Conservation (phyloP, 2,113 vertebrate species). For the Brachionichthys hirsutus region DNA sequence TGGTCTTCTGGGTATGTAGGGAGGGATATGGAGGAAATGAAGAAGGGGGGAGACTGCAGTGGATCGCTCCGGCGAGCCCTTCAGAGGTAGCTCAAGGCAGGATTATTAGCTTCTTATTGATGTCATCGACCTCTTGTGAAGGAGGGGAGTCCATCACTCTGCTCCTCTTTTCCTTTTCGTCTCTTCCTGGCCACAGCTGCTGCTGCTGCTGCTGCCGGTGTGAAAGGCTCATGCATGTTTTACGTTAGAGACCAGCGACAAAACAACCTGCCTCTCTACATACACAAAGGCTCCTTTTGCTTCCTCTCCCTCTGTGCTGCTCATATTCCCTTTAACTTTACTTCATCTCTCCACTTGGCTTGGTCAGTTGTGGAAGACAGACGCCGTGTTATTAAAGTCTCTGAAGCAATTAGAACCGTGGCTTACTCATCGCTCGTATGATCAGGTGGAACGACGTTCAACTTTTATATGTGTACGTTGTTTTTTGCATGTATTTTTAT, state of each 20-base stretch:
- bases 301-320: conserved; percentile 17
- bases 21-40: conserved; percentile 56
- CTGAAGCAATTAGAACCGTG: conserved; percentile 37
- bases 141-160: conserved; percentile 64
- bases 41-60: conserved; percentile 63
- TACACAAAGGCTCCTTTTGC: conserved; percentile 7
- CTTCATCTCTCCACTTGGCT: conserved; percentile 58
- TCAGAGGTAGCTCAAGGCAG: conserved; percentile 67
- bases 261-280: conserved; percentile 40
- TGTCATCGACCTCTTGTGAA: conserved; percentile 72
- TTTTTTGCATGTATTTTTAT: conserved; percentile 18
- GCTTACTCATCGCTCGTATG: conserved; percentile 25
- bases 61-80: conserved; percentile 55
- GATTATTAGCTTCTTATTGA: conserved; percentile 78
- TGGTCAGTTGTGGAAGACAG: conserved; percentile 59
- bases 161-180: conserved; percentile 46
- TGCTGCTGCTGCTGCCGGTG: conserved; percentile 42
- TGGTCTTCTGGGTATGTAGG: conserved; percentile 56
- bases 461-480: conserved; percentile 14
- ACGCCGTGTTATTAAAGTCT: conserved; percentile 62
- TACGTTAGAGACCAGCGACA: conserved; percentile 59
- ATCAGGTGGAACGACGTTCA: conserved; percentile 35
- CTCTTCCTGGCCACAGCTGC: conserved; percentile 47
- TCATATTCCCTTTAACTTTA: conserved; percentile 37
- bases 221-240: conserved; percentile 62